A percentile compares a stretch with the other conserved stretches of the same genome.
Evolutionary conservation across 2,797 vertebrate species (phyloP).

Genomic region (Falco peregrinus): DNA sequence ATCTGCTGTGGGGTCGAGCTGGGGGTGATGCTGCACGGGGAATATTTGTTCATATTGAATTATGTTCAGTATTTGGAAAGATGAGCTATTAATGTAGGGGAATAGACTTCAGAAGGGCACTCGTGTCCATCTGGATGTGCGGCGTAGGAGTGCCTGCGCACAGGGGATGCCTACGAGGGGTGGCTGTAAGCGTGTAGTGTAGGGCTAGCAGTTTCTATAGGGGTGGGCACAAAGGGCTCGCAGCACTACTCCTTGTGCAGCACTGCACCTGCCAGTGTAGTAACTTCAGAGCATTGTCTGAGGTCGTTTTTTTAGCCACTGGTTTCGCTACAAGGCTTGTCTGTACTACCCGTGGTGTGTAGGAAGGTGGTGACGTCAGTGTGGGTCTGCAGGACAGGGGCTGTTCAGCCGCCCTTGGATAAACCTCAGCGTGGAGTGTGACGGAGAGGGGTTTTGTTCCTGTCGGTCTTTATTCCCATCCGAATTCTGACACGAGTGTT

Average conservation of each 20-base stretch:
- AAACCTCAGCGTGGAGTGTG: fast-evolving
- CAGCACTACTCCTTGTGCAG: neutral
- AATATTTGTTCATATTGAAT: fast-evolving
- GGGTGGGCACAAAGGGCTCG: fast-evolving
- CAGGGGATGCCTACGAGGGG: fast-evolving
- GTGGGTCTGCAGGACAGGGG: neutral
- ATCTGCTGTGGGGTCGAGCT: fast-evolving
- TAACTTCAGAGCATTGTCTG: neutral
- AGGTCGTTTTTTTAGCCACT: neutral
- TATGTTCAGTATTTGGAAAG: neutral
- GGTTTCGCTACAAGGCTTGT: fast-evolving
- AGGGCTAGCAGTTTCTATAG: fast-evolving
- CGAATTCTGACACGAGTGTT: neutral
- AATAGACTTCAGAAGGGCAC: neutral
- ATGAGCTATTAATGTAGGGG: neutral
- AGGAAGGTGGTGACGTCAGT: fast-evolving
- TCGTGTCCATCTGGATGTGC: fast-evolving
- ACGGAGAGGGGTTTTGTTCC: neutral
- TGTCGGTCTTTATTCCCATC: neutral
- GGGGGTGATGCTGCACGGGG: fast-evolving
- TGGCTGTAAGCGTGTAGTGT: fast-evolving
- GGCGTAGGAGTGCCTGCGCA: fast-evolving
- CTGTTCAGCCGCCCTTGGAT: neutral
- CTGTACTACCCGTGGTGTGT: fast-evolving
- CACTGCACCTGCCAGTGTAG: fast-evolving